Evolutionary conservation across 2,888 invertebrate genomes (phyloP).

Genomic region (Sclerodermus sp.): DNA sequence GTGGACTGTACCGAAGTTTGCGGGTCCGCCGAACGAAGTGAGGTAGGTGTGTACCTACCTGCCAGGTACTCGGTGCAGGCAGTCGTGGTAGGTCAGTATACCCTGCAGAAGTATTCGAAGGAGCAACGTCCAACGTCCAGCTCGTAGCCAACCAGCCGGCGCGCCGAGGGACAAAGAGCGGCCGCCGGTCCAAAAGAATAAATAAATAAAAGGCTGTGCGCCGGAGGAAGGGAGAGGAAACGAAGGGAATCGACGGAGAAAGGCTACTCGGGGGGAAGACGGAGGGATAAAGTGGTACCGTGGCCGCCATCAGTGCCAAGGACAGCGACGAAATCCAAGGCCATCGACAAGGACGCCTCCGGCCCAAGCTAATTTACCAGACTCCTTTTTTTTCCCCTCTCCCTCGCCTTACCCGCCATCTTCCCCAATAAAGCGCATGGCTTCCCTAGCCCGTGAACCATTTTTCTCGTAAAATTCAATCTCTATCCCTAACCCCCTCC

Average conservation of each 20-base stretch:
- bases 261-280: constrained; percentile 1
- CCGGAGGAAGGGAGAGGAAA: constrained; percentile 13
- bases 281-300: constrained; percentile 27
- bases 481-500: no score
- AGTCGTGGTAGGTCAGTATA: constrained; percentile 37
- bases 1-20: constrained; percentile 51
- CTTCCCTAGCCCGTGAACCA: no score
- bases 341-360: constrained; percentile 28
- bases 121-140: constrained; percentile 37
- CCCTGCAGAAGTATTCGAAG: constrained; percentile 38
- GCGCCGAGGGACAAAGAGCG: constrained; percentile 38
- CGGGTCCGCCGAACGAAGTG: constrained; percentile 42
- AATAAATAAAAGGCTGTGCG: constrained; percentile 35
- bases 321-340: constrained; percentile 41
- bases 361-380: constrained; percentile 28
- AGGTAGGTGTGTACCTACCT: constrained; percentile 38
- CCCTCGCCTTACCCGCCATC: not conserved
- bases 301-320: constrained; percentile 40
- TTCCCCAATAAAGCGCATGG: no score
- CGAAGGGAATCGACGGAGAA: not conserved
- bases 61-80: constrained; percentile 33
- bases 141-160: constrained; percentile 33
- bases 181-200: constrained; percentile 39
- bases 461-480: no score
- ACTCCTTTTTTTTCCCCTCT: constrained; percentile 6